These are phyloP conservation scores for Enoplosus armatus DNA, from an alignment of 2,797 vertebrate species.

Conservation along the genomic window DNA sequence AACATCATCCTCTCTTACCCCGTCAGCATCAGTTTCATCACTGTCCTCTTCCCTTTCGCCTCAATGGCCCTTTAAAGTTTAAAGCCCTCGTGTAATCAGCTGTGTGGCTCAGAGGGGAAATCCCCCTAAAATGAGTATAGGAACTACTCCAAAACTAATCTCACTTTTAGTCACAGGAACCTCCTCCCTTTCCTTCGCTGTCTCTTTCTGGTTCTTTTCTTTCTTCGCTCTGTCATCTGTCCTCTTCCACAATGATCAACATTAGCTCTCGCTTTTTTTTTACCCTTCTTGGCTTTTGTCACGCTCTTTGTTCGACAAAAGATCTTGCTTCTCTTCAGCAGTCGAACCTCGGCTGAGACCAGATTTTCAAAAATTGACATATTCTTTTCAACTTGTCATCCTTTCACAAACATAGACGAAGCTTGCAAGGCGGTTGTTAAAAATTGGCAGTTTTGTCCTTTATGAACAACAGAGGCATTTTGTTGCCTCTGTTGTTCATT, in stretches of 20 bases:
- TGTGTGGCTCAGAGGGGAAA: conserved; percentile 71
- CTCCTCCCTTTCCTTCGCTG: conserved; percentile 17
- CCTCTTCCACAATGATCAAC: conserved; percentile 6
- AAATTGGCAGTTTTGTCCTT: not conserved
- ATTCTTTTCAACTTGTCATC: not conserved
- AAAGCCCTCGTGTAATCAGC: conserved; percentile 71
- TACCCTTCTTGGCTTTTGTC: not conserved
- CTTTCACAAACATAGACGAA: not conserved
- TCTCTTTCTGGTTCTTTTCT: conserved; percentile 27
- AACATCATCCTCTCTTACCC: conserved; percentile 40
- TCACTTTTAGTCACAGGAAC: conserved; percentile 39
- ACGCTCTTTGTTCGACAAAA: not conserved
- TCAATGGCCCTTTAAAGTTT: conserved; percentile 65
- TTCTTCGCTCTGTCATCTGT: conserved; percentile 6
- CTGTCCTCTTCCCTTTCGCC: conserved; percentile 20
- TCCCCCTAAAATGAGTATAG: conserved; percentile 72
- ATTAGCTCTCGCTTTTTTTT: not conserved
- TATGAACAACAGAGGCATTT: not conserved
- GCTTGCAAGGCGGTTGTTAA: not conserved
- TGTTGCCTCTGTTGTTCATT: too few species aligned
- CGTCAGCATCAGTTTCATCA: conserved; percentile 44
- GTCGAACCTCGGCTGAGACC: not conserved
- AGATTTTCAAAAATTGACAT: conserved; percentile 3
- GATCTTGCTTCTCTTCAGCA: conserved; percentile 2
- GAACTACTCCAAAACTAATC: conserved; percentile 71